phyloP scores from a whole-genome alignment of 2,888 invertebrate species.

The Neelides folsomi region DNA sequence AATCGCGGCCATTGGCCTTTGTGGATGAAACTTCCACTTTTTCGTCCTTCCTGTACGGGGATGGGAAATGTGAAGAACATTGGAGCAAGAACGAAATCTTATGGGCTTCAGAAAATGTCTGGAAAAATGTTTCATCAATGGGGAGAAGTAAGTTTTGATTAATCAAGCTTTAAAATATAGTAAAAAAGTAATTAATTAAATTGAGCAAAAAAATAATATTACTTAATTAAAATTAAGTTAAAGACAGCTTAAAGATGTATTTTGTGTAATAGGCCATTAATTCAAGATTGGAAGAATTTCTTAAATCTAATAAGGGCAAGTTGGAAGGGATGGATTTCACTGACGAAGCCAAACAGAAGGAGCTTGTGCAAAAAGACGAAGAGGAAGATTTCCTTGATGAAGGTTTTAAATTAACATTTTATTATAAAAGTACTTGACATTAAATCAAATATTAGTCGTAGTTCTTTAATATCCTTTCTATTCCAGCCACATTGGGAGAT shows the following conservation, averaged over 20 bases:
- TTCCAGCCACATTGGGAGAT: conserved; percentile 51
- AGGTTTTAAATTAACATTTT: conserved; percentile 43
- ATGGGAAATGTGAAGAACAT: conserved; percentile 24
- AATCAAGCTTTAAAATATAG: too few species aligned
- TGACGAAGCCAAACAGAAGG: conserved; percentile 60
- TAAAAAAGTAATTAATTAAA: too few species aligned
- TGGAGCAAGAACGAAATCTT: conserved; percentile 35
- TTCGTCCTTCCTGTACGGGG: conserved; percentile 54
- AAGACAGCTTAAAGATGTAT: background rate
- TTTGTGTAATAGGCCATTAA: conserved; percentile 55
- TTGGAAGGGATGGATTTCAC: conserved; percentile 45
- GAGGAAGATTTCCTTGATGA: conserved; percentile 97
- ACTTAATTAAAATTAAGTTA: background rate
- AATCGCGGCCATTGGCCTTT: conserved; percentile 97
- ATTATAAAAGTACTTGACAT: background rate
- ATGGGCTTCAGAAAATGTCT: conserved; percentile 71
- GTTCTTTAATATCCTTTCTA: conserved; percentile 12
- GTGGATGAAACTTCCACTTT: conserved; percentile 84
- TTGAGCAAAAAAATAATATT: too few species aligned
- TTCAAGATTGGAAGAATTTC: conserved; percentile 74
- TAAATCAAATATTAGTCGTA: background rate
- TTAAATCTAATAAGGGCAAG: conserved; percentile 54
- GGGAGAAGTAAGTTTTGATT: conserved; percentile 57
- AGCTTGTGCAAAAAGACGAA: conserved; percentile 67
- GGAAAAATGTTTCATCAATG: conserved; percentile 96